phyloP scores from a whole-genome alignment of 1,140 invertebrate genomes.

The Aricia agestis region DNA sequence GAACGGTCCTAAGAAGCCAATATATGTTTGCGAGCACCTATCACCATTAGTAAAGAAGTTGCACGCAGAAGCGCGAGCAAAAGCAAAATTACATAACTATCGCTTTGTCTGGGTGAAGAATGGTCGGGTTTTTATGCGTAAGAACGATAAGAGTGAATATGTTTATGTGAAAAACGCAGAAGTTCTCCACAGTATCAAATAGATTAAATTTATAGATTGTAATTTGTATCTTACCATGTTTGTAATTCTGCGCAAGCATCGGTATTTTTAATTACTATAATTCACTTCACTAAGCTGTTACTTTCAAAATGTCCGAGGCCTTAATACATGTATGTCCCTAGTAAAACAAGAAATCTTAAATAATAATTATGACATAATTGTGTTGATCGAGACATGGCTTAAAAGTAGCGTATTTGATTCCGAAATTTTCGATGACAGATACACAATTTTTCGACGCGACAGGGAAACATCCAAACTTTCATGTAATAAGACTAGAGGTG shows the following conservation, averaged over 20 bases:
- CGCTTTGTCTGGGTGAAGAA: conserved; percentile 31
- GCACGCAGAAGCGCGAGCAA: conserved; percentile 25
- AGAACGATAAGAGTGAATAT: conserved; percentile 18
- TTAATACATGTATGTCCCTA: background rate
- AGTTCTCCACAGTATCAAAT: background rate
- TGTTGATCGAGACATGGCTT: conserved; percentile 31
- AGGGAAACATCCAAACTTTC: background rate
- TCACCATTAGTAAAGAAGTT: conserved; percentile 26
- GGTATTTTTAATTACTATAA: background rate
- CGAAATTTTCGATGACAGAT: conserved; percentile 25
- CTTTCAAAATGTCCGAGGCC: conserved; percentile 6
- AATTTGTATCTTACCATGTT: too few relatives aligned
- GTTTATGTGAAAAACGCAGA: conserved; percentile 14
- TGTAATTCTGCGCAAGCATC: background rate
- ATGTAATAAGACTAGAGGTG: conserved; percentile 11
- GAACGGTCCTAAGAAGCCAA: conserved; percentile 19
- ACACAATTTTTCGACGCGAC: conserved; percentile 28
- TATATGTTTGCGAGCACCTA: conserved; percentile 29
- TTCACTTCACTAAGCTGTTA: background rate
- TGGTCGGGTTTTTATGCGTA: conserved; percentile 25
- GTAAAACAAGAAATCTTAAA: conserved; percentile 5
- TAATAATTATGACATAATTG: conserved; percentile 24
- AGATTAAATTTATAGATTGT: too few relatives aligned
- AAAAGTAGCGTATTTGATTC: conserved; percentile 21
- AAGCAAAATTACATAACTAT: conserved; percentile 21